These are phyloP conservation scores for Eueremaeus valkanovi DNA, from an alignment of 2,888 invertebrate genomes.

Conservation along the genomic window DNA sequence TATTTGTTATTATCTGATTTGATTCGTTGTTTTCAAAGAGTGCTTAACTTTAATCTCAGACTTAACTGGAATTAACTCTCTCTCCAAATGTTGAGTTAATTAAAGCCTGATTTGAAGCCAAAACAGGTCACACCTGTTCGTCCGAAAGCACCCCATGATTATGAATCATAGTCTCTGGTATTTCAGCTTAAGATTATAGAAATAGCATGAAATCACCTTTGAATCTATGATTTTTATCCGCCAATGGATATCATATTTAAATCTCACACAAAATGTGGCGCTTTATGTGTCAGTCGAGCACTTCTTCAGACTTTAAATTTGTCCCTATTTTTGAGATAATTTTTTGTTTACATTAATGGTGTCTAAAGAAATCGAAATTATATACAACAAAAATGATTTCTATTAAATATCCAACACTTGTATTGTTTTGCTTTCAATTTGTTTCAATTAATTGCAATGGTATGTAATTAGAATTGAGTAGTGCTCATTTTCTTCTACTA, in stretches of 20 bases:
- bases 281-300: neutral
- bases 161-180: neutral
- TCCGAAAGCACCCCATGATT: too few species aligned
- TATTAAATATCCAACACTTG: too few species aligned
- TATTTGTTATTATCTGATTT: too few species aligned
- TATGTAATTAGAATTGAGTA: neutral
- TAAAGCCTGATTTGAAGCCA: constrained; percentile 44
- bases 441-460: neutral
- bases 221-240: too few species aligned
- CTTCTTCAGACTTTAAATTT: neutral
- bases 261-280: neutral
- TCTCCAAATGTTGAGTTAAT: constrained; percentile 34
- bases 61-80: too few species aligned
- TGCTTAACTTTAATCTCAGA: too few species aligned
- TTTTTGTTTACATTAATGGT: neutral
- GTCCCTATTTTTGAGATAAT: neutral
- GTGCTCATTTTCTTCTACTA: neutral
- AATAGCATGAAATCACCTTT: too few species aligned
- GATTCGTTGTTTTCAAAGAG: too few species aligned
- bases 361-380: too few species aligned
- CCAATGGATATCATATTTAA: neutral
- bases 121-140: constrained; percentile 22
- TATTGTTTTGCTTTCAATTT: neutral
- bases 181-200: too few species aligned
- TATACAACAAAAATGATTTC: too few species aligned